Base-by-base conservation (phyloP, 2,113 vertebrate genomes). In the Arizona elegans region DNA sequence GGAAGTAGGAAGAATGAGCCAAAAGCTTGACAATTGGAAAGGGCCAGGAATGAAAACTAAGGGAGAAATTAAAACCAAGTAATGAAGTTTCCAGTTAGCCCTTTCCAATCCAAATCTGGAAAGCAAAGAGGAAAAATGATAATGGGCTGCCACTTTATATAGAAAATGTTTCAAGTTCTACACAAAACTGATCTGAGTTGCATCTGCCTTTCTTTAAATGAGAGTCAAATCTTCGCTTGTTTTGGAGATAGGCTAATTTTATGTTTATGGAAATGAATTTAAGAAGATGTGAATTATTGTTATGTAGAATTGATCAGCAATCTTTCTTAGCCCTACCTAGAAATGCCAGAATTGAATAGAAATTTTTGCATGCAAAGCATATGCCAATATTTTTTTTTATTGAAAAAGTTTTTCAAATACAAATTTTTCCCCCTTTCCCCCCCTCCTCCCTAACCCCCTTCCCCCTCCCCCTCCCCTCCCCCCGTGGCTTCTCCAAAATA, bases 41-140 rank as follows among this genome's bases (percentile, higher is more conserved):
- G 56, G 92, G 8, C 8, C 54, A 91, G 33, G 70, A 95, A 75
- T 15, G 75, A 62, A 23, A 43, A 93, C 7, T 52, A 89, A 95
- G 54, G 8, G 94, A 70, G 75, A 93, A 96, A 92, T 52, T 92
- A 94, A 65, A 92, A 93, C 0, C 85, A 11, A 95, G 59, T 87
- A 70, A 70, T 87, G 52, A 89, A 88, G 38, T 90, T 90, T 90
- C 93, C 93, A 94, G 81, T 86, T 50, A 52, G 9, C 19, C 87
- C 8, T 86, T 89, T 90, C 91, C 24, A 65, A 21, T 33, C 26
- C 17, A 47, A 54, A 81, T 56, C 58, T 92, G 94, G 23, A 33
- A 55, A 47, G 23, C 62, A 0, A 88, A 3, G 0, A 81, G 54
- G 53, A 70, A 81, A 93, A 86, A 93, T 93, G 90, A 89, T 90